Evolutionary conservation across 2,888 invertebrate species (phyloP).

Genomic region (Drosophila ezoana): DNA sequence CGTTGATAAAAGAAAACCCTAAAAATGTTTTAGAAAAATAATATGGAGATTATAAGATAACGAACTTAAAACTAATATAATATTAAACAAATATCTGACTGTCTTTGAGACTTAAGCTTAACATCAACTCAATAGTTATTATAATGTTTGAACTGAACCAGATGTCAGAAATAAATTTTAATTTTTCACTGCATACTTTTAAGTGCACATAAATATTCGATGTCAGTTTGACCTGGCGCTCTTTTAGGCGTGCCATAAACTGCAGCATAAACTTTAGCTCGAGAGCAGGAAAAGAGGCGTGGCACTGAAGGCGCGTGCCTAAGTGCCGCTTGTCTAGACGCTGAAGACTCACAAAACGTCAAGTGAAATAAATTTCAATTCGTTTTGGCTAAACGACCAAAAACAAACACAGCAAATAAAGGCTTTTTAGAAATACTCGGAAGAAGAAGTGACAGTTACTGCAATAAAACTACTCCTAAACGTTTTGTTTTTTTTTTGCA

Average conservation of each 20-base stretch:
- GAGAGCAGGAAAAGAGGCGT: constrained; percentile 24
- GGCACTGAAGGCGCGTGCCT: constrained; percentile 54
- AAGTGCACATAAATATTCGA: constrained; percentile 56
- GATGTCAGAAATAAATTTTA: not conserved
- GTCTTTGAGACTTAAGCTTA: no score
- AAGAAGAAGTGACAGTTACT: constrained; percentile 19
- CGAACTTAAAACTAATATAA: no score
- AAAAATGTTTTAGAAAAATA: no score
- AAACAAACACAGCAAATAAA: constrained; percentile 56
- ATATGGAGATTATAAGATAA: no score
- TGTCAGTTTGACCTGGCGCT: constrained; percentile 30
- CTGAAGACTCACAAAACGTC: constrained; percentile 53
- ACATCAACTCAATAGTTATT: no score
- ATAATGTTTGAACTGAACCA: no score
- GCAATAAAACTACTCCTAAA: constrained; percentile 16
- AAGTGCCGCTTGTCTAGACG: constrained; percentile 68
- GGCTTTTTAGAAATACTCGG: constrained; percentile 16
- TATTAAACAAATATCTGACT: no score
- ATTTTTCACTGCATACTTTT: constrained; percentile 52
- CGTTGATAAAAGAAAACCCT: no score
- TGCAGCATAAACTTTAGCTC: constrained; percentile 22
- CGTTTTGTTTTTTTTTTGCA: constrained; percentile 5
- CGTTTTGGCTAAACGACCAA: constrained; percentile 27
- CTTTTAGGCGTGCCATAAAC: constrained; percentile 49
- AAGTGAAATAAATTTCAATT: constrained; percentile 58